These are phyloP conservation scores for Crematogaster levior DNA, from an alignment of 2,888 invertebrate species.

Conservation along the genomic window DNA sequence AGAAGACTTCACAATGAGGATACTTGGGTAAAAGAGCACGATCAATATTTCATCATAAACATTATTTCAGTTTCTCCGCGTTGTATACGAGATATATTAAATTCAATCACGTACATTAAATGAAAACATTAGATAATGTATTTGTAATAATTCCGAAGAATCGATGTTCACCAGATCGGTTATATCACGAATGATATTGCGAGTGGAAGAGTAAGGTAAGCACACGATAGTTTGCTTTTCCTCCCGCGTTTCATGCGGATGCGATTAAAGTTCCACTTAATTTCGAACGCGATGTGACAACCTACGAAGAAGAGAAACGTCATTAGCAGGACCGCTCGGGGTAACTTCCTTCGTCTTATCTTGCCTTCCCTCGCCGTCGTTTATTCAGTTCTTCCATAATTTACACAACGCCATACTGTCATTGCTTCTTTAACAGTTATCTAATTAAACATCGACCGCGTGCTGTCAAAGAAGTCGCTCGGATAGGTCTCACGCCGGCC, in stretches of 20 bases:
- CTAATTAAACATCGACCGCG: constrained; percentile 45
- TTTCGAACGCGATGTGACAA: constrained; percentile 76
- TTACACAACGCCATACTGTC: constrained; percentile 28
- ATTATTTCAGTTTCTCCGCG: background rate
- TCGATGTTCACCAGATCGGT: background rate
- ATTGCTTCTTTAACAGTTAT: constrained; percentile 20
- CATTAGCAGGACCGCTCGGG: constrained; percentile 81
- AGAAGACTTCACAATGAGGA: constrained; percentile 6
- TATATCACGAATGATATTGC: background rate
- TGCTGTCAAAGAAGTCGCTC: constrained; percentile 26
- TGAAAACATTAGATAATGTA: constrained; percentile 2
- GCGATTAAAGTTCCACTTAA: constrained; percentile 75
- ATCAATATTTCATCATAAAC: constrained; percentile 28
- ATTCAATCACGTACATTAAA: background rate
- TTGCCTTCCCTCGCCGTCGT: constrained; percentile 30
- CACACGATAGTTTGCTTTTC: background rate
- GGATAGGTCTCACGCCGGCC: background rate
- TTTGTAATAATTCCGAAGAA: background rate
- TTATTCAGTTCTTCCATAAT: constrained; percentile 20
- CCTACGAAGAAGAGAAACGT: constrained; percentile 77
- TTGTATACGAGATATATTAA: background rate
- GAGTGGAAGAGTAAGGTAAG: background rate
- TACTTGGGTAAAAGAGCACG: background rate
- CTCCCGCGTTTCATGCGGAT: constrained; percentile 52
- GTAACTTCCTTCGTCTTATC: constrained; percentile 65